Base-by-base conservation (phyloP, 2,113 vertebrate species). In the Apeltes quadracus region DNA sequence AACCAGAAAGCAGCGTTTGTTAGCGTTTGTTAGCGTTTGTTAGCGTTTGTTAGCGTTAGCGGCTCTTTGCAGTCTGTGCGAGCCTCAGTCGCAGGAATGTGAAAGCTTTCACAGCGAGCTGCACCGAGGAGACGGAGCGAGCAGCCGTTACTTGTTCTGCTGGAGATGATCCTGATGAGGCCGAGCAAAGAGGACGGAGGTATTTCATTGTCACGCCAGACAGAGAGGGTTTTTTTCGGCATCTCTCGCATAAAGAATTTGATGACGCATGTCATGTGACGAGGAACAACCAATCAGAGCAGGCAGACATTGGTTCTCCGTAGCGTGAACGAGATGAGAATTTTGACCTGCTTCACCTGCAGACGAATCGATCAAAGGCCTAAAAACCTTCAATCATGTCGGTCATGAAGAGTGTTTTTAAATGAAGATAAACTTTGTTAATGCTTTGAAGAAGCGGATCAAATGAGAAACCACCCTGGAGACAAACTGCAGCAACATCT, bases 51-150 rank as follows among this genome's bases (percentile, higher is more conserved):
- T 48, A 34, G 25, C 5, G 57, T 56, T 53, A 41, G 58, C 69
- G 5, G 69, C 63, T 46, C 5, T 41, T 16, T 38, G 25, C 22
- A 43, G 39, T 63, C 76, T 11, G 39, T 11, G n/a, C 68, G 70
- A 78, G 75, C 78, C 62, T 50, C n/a, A n/a, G n/a, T n/a, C 57
- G 44, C 3, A 72, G 83, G 83, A 85, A 85, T 85, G 83, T 54
- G 8, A 61, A 76, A 73, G 76, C 64, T 85, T 72, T 32, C 8
- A 72, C 68, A 72, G 69, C 22, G 76, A 80, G 59, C 65, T 64
- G 73, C 54, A 69, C 55, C 16, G 48, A 3, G 22, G 63, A 75
- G 22, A 75, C 61, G 71, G 71, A 81, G 38, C 29, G 54, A 23
- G 61, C 56, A 14, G 63, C 57, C 3, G 6, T 14, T 32, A 44